Evolutionary conservation across 2,888 invertebrate species (phyloP), one percentile per base, ranked within the genome.

Genomic region (Arrhopalites spinosus): DNA sequence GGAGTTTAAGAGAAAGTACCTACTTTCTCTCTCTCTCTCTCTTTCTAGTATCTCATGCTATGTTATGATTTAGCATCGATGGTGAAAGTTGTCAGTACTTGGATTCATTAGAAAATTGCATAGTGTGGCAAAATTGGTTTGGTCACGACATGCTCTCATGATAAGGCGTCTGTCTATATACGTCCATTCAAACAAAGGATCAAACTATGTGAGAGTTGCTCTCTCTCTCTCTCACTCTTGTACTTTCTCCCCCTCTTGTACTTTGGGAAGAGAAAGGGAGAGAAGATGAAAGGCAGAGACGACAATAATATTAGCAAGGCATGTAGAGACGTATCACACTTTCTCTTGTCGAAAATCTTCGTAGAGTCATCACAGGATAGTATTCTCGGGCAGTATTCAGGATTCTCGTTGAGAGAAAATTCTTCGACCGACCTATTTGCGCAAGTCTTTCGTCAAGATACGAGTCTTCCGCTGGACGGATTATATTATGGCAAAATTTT

Each of bases 321-420:
- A 17, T 23, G 27, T 27, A 64, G 64, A 25, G 29, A n/a, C 29
- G 29, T 29, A 64, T 7, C 36, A 3, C 1, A 20, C 71, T 43
- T 45, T 36, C 71, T 30, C 45, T 59, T 45, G 45, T 45, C 71
- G 61, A 71, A 71, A 71, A 71, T 71, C 71, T 71, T 71, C 56
- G 36, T 61, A 61, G 61, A 61, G 45, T 71, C 71, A 71, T 71
- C 71, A 69, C 30, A 69, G 25, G 30, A 47, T 50, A 53, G 69
- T 50, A 53, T 50, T 45, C 20, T 13, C n/a, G 15, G 53, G 30
- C 29, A 64, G 36, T 30, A 64, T 29, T 20, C 36, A 36, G 36
- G 11, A 36, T 53, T 53, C 53, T 20, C 53, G n/a, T 64, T 29
- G 64, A 15, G 5, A 23, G 20, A 25, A 70, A n/a, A 56, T 47